A percentile compares a stretch with the other conserved stretches of the same genome.
Conservation (phyloP, 1,140 invertebrate genomes). For the Lanistes nyassanus region DNA sequence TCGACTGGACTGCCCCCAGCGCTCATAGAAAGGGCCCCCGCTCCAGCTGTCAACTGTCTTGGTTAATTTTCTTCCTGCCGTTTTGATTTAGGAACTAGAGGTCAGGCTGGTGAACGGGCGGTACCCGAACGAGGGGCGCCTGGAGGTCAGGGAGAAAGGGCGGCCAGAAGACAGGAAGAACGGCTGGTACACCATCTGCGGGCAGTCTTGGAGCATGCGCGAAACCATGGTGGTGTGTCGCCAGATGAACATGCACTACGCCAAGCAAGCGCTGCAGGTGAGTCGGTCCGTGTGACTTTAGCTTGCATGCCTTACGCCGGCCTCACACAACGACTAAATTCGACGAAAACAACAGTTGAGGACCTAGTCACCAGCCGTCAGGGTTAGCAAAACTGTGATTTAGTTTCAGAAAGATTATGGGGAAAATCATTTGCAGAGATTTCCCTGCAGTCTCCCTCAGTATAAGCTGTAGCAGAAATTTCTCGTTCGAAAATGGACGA, state of each 20-base stretch:
- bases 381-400: too few species aligned
- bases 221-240: conserved; percentile 56
- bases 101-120: conserved; percentile 44
- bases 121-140: conserved; percentile 43
- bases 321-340: too few species aligned
- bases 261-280: conserved; percentile 47
- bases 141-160: conserved; percentile 41
- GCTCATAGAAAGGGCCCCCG: not conserved
- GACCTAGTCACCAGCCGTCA: too few species aligned
- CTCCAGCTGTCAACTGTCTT: not conserved
- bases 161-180: not conserved
- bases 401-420: too few species aligned
- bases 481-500: not conserved
- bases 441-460: too few species aligned
- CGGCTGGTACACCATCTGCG: conserved; percentile 56
- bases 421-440: too few species aligned
- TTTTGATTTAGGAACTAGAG: conserved; percentile 32
- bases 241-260: conserved; percentile 47
- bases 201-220: conserved; percentile 52
- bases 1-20: not conserved
- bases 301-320: too few species aligned
- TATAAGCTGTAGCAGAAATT: too few species aligned
- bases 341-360: too few species aligned
- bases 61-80: too few species aligned
- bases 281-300: too few species aligned